Base-by-base conservation (phyloP, 2,797 vertebrate species). In the Oreortyx pictus region DNA sequence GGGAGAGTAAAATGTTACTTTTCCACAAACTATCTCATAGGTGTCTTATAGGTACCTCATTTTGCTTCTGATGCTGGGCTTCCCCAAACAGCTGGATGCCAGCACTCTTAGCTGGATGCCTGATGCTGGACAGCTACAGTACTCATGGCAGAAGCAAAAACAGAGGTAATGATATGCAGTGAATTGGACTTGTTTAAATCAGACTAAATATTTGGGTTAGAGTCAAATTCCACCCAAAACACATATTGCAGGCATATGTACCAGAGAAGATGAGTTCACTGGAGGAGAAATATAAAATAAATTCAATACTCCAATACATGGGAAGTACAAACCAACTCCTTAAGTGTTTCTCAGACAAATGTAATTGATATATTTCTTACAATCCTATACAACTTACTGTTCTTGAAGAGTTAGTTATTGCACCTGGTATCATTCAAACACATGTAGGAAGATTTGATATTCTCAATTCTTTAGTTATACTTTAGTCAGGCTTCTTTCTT, bases 161-260 rank as follows among this genome's bases (percentile, higher is more conserved):
- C 64, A 43, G 49, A 94, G 81, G 85, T 83, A 97, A 86, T 77
- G 50, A 94, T 75, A 96, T 29, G 47, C 68, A 89, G 52, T 35
- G 73, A 92, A 81, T 33, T 61, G 14, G 33, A 47, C 71, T 91
- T 91, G 65, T 79, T 70, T 80, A 44, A 93, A 62, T 93, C 83
- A 97, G 95, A 96, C 96, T 96, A 97, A 97, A 97, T 95, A 97
- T 94, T 96, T 86, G 44, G 85, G 94, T 94, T 66, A 90, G 73
- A 92, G 86, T 82, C 74, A 84, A 94, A 64, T 66, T 70, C 85
- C 64, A 94, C 86, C 82, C 54, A 75, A 78, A 93, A 86, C 77
- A 76, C 90, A 95, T 41, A 60, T 74, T 93, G 84, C 74, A 86
- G 87, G 41, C 92, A 90, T 33, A 92, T 54, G 47, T 19, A 76